Percentiles rank a stretch among this genome's conserved stretches.
phyloP scores from a whole-genome alignment of 2,888 invertebrate genomes.

The Agonum fuliginosum region DNA sequence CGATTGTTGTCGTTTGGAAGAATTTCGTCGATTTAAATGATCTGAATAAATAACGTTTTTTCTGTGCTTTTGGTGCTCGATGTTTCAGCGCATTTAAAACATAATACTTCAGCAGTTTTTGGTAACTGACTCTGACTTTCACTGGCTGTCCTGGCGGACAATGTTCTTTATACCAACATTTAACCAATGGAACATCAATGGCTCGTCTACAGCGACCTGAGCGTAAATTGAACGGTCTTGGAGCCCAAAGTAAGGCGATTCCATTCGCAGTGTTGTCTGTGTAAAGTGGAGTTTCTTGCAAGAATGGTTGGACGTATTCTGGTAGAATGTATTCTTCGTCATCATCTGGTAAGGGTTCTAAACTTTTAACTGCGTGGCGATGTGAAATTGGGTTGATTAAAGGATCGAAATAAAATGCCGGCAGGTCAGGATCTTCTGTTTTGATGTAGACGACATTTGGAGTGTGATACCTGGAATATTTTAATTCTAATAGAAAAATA shows the following conservation, averaged over 20 bases:
- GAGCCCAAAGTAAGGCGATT: slow-evolving; percentile 97
- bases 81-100: slow-evolving; percentile 98
- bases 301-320: slow-evolving; percentile 92
- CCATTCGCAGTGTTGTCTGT: slow-evolving; percentile 99
- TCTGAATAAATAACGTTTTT: slow-evolving; percentile 97
- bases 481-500: slow-evolving; percentile 44
- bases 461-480: slow-evolving; percentile 91
- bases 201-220: slow-evolving; percentile 95
- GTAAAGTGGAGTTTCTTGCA: slow-evolving; percentile 96
- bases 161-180: slow-evolving; percentile 97
- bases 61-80: slow-evolving; percentile 98
- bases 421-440: slow-evolving; percentile 99
- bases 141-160: slow-evolving; percentile 97
- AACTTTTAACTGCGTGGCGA: slow-evolving; percentile 86
- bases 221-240: slow-evolving; percentile 97
- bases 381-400: slow-evolving; percentile 99
- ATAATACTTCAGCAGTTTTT: slow-evolving; percentile 98
- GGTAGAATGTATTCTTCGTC: slow-evolving; percentile 95
- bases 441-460: slow-evolving; percentile 99
- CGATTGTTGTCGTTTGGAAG: slow-evolving; percentile 99
- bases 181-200: slow-evolving; percentile 97
- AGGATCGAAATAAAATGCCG: slow-evolving; percentile 99
- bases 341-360: slow-evolving; percentile 93
- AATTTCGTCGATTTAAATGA: slow-evolving; percentile 99
- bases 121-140: slow-evolving; percentile 99